A percentile compares a stretch with the other conserved stretches of the same genome.
phyloP scores from a whole-genome alignment of 2,113 vertebrate species.

The Lepisosteus oculatus region DNA sequence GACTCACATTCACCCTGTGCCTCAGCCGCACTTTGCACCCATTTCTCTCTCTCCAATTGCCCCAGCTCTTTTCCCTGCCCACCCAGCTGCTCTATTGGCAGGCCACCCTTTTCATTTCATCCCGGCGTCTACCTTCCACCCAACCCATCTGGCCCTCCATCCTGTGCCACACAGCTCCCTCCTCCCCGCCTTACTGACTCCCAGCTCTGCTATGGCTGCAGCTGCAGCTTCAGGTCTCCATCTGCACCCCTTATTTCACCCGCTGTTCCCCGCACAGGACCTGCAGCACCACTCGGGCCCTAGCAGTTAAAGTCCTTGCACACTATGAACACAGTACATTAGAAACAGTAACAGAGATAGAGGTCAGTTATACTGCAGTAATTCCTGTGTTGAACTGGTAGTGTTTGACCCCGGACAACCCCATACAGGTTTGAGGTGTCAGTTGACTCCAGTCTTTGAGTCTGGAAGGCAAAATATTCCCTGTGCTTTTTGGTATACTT shows the following conservation, averaged over 20 bases:
- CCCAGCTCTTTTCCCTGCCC: slow-evolving; percentile 62
- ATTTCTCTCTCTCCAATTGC: slow-evolving; percentile 59
- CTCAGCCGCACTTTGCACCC: slow-evolving; percentile 71
- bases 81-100: slow-evolving; percentile 60
- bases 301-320: slow-evolving; percentile 30
- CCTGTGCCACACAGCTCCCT: slow-evolving; percentile 57
- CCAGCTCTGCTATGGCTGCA: slow-evolving; percentile 51
- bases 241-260: slow-evolving; percentile 66
- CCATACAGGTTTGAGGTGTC: background rate
- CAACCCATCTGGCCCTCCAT: slow-evolving; percentile 68
- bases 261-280: slow-evolving; percentile 71
- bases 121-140: slow-evolving; percentile 55
- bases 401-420: background rate
- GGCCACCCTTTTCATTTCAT: slow-evolving; percentile 62
- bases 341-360: background rate
- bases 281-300: slow-evolving; percentile 61
- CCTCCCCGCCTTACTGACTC: slow-evolving; percentile 67
- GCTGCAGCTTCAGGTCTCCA: slow-evolving; percentile 58
- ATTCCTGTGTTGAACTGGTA: too few relatives aligned
- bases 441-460: background rate
- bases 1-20: slow-evolving; percentile 73
- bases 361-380: background rate
- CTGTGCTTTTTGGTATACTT: background rate
- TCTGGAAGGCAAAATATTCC: too few relatives aligned
- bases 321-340: background rate